Conservation (phyloP, 1,140 invertebrate species). For the Helicoverpa armigera region DNA sequence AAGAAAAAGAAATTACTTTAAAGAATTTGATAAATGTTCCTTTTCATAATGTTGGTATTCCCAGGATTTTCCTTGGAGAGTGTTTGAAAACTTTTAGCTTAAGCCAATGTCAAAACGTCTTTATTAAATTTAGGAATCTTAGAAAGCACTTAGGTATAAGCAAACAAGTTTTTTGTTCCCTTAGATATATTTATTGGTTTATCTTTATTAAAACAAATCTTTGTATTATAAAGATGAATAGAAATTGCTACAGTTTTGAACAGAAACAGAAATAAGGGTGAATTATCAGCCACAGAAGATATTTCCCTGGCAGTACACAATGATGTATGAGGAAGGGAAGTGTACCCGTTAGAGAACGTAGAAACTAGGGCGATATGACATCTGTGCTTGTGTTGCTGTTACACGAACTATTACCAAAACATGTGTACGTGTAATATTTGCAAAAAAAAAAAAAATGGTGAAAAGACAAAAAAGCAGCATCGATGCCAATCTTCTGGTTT, state of each 20-base stretch:
- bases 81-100: conserved; percentile 10
- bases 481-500: too few species aligned
- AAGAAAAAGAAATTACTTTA: conserved; percentile 22
- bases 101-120: conserved; percentile 16
- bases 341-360: not conserved
- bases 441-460: too few species aligned
- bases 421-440: too few species aligned
- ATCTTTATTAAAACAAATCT: not conserved
- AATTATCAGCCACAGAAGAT: not conserved
- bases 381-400: not conserved
- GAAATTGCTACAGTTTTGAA: not conserved
- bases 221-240: not conserved
- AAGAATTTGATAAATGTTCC: conserved; percentile 24
- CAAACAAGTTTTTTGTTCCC: not conserved
- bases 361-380: not conserved
- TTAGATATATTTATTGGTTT: not conserved
- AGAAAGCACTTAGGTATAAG: not conserved
- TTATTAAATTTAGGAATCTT: not conserved
- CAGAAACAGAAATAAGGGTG: not conserved
- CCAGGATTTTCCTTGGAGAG: conserved; percentile 4
- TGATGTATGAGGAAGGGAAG: conserved; percentile 9
- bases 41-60: conserved; percentile 15
- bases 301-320: conserved; percentile 2
- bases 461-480: too few species aligned
- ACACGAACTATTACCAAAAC: too few species aligned